Evolutionary conservation across 2,888 invertebrate genomes (phyloP).

Genomic region (Dilophus febrilis): DNA sequence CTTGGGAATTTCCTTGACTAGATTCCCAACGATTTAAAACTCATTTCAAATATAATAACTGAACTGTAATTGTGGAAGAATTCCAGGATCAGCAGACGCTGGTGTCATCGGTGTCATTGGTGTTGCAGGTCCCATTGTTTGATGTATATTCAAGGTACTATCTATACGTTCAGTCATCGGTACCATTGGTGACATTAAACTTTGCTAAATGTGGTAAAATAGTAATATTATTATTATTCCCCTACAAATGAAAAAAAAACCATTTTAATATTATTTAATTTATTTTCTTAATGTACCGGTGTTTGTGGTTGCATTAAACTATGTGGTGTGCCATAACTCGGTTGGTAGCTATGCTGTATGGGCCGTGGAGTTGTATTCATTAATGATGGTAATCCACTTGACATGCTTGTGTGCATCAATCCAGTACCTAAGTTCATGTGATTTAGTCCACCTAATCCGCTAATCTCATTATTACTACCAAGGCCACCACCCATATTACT

Average conservation of each 20-base stretch:
- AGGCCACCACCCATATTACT: neutral
- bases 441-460: neutral
- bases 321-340: constrained; percentile 61
- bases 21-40: constrained; percentile 6
- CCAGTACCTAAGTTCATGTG: constrained; percentile 10
- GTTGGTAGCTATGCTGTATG: constrained; percentile 59
- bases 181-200: constrained; percentile 69
- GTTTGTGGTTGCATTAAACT: constrained; percentile 82
- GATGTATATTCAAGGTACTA: constrained; percentile 26
- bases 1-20: too few species aligned
- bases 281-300: constrained; percentile 59
- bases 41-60: constrained; percentile 14
- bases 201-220: constrained; percentile 41
- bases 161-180: constrained; percentile 31
- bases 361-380: constrained; percentile 52
- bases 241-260: too few species aligned
- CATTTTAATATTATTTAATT: constrained; percentile 1
- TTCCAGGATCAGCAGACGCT: constrained; percentile 81
- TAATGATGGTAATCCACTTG: constrained; percentile 38
- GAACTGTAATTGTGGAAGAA: constrained; percentile 81
- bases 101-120: constrained; percentile 86
- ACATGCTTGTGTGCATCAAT: neutral
- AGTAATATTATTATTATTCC: constrained; percentile 7
- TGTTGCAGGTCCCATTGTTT: constrained; percentile 50
- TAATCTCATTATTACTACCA: neutral